phyloP scores from a whole-genome alignment of 2,797 vertebrate genomes.

The Pseudotriccus pelzelni region DNA sequence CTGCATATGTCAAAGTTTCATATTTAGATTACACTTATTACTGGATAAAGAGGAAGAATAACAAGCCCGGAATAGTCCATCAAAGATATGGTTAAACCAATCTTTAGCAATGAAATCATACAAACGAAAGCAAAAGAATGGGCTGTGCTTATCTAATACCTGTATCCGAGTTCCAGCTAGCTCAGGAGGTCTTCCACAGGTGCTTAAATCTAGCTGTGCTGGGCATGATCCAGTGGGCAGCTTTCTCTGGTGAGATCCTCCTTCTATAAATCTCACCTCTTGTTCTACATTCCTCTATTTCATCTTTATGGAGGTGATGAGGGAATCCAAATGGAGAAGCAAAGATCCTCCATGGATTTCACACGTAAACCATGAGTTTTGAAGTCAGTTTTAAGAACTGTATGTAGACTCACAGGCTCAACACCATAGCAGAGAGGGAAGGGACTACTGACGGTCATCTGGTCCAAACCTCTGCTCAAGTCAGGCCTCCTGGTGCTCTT shows the following conservation, averaged over 20 bases:
- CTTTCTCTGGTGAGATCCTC: neutral
- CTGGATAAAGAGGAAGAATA: neutral
- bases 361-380: neutral
- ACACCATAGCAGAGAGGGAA: neutral
- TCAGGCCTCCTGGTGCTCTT: neutral
- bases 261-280: neutral
- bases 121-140: neutral
- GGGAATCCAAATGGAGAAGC: neutral
- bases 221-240: neutral
- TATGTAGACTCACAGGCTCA: neutral
- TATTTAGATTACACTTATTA: neutral
- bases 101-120: neutral
- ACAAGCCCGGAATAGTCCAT: neutral
- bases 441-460: neutral
- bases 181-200: neutral
- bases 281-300: neutral
- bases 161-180: neutral
- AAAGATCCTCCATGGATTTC: neutral
- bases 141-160: neutral
- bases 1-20: rapidly evolving
- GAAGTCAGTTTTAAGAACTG: neutral
- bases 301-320: neutral
- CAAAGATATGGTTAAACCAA: neutral
- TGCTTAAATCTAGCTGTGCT: neutral
- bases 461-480: neutral